A percentile compares a stretch with the other conserved stretches of the same genome.
These are phyloP conservation scores for Parnassius mnemosyne DNA, from an alignment of 2,888 invertebrate species.

Conservation along the genomic window DNA sequence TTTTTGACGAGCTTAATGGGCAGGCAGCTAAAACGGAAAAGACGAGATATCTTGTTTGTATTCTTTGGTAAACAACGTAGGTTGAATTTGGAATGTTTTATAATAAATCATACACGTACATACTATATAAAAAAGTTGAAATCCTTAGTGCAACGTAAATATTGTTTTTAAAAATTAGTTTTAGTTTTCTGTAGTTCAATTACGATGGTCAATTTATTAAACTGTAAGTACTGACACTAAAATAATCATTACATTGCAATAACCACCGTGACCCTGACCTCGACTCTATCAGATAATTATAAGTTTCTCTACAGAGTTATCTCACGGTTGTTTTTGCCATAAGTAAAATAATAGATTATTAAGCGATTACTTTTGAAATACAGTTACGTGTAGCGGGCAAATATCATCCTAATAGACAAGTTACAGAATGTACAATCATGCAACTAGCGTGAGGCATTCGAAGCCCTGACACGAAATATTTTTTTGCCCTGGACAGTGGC, in stretches of 20 bases:
- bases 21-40: no score
- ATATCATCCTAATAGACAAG: background rate
- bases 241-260: background rate
- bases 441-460: background rate
- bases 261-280: slow-evolving; percentile 20
- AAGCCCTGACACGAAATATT: background rate
- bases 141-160: no score
- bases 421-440: background rate
- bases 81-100: no score
- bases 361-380: background rate
- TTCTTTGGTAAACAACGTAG: no score
- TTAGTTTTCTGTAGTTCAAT: background rate
- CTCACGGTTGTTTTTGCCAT: slow-evolving; percentile 15
- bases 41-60: no score
- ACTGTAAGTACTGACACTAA: slow-evolving; percentile 7
- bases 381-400: background rate
- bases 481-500: background rate
- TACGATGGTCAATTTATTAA: slow-evolving; percentile 2
- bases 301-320: slow-evolving; percentile 16
- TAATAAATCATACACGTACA: no score
- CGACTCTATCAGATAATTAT: slow-evolving; percentile 1
- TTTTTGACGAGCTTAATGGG: no score
- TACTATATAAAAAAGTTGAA: no score
- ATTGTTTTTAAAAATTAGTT: no score
- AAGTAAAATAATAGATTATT: background rate